A percentile compares a stretch with the other conserved stretches of the same genome.
phyloP scores from a whole-genome alignment of 2,888 invertebrate species.

The Apodemia zela region DNA sequence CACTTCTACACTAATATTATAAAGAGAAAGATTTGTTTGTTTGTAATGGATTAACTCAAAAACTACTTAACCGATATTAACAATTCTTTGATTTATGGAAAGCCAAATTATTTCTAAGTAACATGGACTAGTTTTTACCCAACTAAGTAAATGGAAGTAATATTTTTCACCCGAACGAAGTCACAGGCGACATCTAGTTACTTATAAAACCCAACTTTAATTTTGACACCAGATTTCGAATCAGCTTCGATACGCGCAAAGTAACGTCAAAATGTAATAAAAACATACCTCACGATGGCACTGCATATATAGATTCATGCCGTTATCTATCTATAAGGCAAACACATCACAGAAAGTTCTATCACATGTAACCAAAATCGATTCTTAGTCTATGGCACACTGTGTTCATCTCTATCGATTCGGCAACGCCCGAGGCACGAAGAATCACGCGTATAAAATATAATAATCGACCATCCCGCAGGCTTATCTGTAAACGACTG shows the following conservation, averaged over 20 bases:
- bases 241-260: not conserved
- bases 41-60: no score
- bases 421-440: slow-evolving; percentile 57
- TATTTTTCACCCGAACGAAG: no score
- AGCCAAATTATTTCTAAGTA: no score
- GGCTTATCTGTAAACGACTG: slow-evolving; percentile 80
- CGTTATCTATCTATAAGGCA: slow-evolving; percentile 69
- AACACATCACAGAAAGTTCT: slow-evolving; percentile 72
- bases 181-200: no score
- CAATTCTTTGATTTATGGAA: no score
- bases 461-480: slow-evolving; percentile 78
- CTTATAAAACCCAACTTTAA: not conserved
- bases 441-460: slow-evolving; percentile 69
- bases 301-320: slow-evolving; percentile 77
- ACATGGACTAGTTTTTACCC: no score
- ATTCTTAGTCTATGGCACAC: slow-evolving; percentile 39
- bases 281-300: slow-evolving; percentile 77
- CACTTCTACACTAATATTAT: no score
- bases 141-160: no score
- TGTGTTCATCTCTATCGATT: slow-evolving; percentile 65
- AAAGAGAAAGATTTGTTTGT: no score
- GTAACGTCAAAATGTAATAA: slow-evolving; percentile 12
- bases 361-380: slow-evolving; percentile 51
- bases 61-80: no score
- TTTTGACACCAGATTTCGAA: not conserved